Base-by-base conservation (phyloP, 2,113 vertebrate genomes). In the Puntigrus tetrazona region DNA sequence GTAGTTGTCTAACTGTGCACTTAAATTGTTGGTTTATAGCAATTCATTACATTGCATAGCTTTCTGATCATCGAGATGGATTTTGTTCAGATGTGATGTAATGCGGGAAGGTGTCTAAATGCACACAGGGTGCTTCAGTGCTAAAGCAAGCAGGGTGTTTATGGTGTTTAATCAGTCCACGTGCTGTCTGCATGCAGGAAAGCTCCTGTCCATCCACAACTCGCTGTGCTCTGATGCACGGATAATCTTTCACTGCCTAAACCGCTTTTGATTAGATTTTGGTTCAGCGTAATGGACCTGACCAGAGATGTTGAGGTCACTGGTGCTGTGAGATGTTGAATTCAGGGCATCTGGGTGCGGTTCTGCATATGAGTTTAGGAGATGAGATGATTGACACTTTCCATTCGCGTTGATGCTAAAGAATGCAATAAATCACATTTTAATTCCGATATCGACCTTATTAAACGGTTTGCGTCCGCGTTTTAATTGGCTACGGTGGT, bases 311-410 rank as follows among this genome's bases (percentile, higher is more conserved):
- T 25, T 41, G 76, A 78, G 50, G 76, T 78, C 76, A 38, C 20
- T 76, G 73, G 55, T 59, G 76, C 9, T 78, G 10, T 4, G 31
- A 78, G 76, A 78, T 57, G 55, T 78, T 57, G 52, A 57, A 61
- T 78, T 57, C 52, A 27, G 76, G 76, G 76, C 22, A 78, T 78
- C 61, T 7, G 52, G 76, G 76, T 78, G 76, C 34, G 76, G 76
- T 78, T 78, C 52, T 78, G 34, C 13, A 61, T 41, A 61, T 61
- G 41, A 25, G 59, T 78, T 78, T 78, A 27, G 22, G 76, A 59
- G 13, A 78, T 78, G 52, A 59, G n/a, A 78, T 78, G 52, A 78
- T 78, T 61, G 76, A 61, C 55, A 18, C 22, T 78, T 78, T 78
- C 14, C n/a, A 43, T 78, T 78, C 55, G 14, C 55, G 10, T 41